phyloP scores from a whole-genome alignment of 1,140 invertebrate genomes.

The Drosophila nigrodunni region DNA sequence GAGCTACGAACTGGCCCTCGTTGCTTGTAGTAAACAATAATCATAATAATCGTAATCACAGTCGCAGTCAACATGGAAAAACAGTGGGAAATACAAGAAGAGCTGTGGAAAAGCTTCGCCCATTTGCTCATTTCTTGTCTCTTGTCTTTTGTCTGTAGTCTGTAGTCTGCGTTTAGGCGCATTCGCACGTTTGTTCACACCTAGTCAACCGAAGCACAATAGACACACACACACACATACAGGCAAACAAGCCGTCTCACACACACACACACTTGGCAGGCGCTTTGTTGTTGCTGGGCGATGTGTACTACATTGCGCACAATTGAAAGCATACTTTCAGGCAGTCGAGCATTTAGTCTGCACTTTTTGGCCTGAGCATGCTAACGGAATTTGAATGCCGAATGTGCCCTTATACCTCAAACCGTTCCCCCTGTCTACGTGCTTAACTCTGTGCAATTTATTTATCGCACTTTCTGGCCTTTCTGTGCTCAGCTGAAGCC shows the following conservation, averaged over 20 bases:
- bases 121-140: conserved; percentile 46
- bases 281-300: conserved; percentile 61
- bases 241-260: conserved; percentile 11
- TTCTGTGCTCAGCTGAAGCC: conserved; percentile 40
- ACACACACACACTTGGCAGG: neutral
- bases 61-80: conserved; percentile 21
- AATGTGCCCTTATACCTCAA: neutral
- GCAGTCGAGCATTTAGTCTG: conserved; percentile 68
- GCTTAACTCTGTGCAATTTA: conserved; percentile 39
- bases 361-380: conserved; percentile 28
- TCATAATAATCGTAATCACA: conserved; percentile 82
- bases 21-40: conserved; percentile 68
- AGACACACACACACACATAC: conserved; percentile 49
- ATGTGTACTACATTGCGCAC: conserved; percentile 76
- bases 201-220: conserved; percentile 61
- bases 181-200: conserved; percentile 73
- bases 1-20: neutral
- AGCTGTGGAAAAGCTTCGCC: conserved; percentile 21
- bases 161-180: conserved; percentile 58
- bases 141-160: conserved; percentile 20
- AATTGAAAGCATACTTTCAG: conserved; percentile 77
- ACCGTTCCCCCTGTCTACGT: neutral
- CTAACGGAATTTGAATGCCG: conserved; percentile 49
- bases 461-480: conserved; percentile 59
- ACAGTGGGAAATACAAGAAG: conserved; percentile 13